phyloP scores from a whole-genome alignment of 2,888 invertebrate genomes.

The Gibbula magus region DNA sequence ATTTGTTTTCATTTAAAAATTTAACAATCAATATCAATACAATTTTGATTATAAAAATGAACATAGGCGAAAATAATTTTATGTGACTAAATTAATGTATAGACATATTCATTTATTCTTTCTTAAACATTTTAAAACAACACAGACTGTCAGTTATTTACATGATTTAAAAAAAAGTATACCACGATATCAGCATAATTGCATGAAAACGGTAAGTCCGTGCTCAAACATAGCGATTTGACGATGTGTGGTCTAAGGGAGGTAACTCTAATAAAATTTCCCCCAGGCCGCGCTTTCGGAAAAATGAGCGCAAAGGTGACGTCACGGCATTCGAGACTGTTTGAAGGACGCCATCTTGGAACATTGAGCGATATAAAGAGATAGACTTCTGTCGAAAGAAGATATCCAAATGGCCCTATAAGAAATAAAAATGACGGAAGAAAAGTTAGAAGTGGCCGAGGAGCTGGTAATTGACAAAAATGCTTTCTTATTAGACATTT shows the following conservation, averaged over 20 bases:
- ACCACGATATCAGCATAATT: no score
- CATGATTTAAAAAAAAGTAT: no score
- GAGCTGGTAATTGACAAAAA: neutral
- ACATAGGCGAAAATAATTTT: no score
- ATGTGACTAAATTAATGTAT: no score
- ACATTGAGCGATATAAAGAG: conserved; percentile 8
- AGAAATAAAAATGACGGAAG: neutral
- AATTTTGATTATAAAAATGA: no score
- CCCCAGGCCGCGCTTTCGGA: neutral
- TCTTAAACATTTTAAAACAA: no score
- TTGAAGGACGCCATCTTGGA: conserved; percentile 25
- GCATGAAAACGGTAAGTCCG: no score
- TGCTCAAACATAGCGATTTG: no score
- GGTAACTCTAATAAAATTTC: neutral
- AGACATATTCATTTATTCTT: no score
- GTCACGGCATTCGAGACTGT: conserved; percentile 23
- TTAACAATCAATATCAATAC: no score
- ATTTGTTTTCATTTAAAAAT: no score
- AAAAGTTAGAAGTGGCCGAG: neutral
- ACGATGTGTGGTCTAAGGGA: neutral
- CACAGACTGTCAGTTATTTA: no score
- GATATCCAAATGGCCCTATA: neutral
- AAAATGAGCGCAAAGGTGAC: conserved; percentile 13
- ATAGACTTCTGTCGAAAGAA: conserved; percentile 1
- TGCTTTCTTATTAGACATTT: neutral